These are phyloP conservation scores for Diabrotica balteata DNA, from an alignment of 2,888 invertebrate species.

Conservation along the genomic window DNA sequence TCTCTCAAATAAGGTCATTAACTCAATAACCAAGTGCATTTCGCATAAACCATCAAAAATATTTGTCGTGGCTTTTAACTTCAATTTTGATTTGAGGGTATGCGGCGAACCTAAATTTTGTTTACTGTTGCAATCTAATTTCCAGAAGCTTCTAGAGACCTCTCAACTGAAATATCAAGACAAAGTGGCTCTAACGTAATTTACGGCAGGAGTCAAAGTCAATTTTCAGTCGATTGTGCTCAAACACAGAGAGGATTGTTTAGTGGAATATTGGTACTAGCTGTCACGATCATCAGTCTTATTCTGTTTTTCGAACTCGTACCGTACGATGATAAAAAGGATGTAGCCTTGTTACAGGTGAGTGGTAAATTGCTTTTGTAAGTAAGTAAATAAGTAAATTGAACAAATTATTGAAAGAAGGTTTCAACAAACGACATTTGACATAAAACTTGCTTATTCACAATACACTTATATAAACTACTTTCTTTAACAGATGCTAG, in stretches of 20 bases:
- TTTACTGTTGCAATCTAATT: constrained; percentile 38
- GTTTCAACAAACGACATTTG: not conserved
- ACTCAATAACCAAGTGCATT: not conserved
- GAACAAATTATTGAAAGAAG: not conserved
- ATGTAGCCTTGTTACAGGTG: constrained; percentile 75
- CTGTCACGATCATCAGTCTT: constrained; percentile 79
- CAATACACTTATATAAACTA: no score
- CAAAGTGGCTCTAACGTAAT: constrained; percentile 48
- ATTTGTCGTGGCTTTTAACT: constrained; percentile 28
- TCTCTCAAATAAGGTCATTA: no score
- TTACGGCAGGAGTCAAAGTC: constrained; percentile 62
- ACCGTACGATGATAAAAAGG: constrained; percentile 67
- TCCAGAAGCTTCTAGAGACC: constrained; percentile 35
- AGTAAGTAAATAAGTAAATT: no score
- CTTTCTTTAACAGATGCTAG: no score
- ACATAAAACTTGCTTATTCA: no score
- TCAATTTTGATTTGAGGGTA: constrained; percentile 26
- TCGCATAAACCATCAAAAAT: not conserved
- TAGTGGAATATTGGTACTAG: constrained; percentile 72
- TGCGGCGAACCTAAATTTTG: constrained; percentile 26
- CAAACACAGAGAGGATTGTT: constrained; percentile 83
- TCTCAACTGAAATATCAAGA: constrained; percentile 42
- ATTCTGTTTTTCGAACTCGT: constrained; percentile 88
- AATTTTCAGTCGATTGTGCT: constrained; percentile 84
- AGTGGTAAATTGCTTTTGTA: not conserved